Conservation (phyloP, 2,888 invertebrate species). For the Ceraclea dissimilis region DNA sequence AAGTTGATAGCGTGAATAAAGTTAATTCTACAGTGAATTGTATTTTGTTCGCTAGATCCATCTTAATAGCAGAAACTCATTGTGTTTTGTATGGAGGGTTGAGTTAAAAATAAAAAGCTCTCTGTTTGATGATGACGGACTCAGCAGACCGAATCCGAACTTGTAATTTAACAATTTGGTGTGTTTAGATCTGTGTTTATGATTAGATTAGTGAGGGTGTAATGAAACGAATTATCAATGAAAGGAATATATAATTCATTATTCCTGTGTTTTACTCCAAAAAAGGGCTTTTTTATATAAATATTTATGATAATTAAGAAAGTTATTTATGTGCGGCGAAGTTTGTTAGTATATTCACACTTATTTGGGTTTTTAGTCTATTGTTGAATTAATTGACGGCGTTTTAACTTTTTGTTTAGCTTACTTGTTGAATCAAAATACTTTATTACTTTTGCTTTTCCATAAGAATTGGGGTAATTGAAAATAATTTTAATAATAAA, state of each 20-base stretch:
- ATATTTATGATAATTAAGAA: constrained; percentile 2
- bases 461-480: no score
- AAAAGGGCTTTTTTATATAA: not conserved
- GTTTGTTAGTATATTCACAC: not conserved
- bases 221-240: constrained; percentile 13
- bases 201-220: constrained; percentile 8
- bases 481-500: no score
- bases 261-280: not conserved
- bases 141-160: constrained; percentile 13
- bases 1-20: no score
- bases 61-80: no score
- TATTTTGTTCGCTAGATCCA: no score
- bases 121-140: not conserved
- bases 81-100: not conserved
- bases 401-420: not conserved
- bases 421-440: not conserved
- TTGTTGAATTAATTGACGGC: not conserved
- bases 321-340: not conserved
- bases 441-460: no score
- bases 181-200: constrained; percentile 15
- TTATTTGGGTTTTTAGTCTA: no score
- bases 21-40: no score
- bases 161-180: constrained; percentile 12
- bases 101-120: not conserved
- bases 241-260: constrained; percentile 4